A percentile compares a stretch with the other conserved stretches of the same genome.
These are phyloP conservation scores for Pteronotus mesoamericanus DNA, from an alignment of 2,797 vertebrate genomes.

Conservation along the genomic window DNA sequence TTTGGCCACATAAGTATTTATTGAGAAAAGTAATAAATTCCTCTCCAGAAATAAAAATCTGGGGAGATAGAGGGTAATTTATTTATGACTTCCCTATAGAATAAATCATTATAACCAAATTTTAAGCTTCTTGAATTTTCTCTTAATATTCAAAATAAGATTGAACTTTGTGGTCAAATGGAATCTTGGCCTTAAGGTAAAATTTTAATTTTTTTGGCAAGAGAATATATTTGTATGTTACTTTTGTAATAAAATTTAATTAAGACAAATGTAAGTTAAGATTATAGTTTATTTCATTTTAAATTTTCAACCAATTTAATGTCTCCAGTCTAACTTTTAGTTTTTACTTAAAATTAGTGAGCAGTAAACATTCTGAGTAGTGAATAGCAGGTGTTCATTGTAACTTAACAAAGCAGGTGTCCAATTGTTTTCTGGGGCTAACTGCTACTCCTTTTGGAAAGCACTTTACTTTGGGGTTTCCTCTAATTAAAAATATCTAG, in stretches of 20 bases:
- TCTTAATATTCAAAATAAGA: not conserved
- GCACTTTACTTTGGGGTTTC: slow-evolving; percentile 52
- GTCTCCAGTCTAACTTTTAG: not conserved
- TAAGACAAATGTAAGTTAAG: slow-evolving; percentile 9
- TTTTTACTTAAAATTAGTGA: slow-evolving; percentile 16
- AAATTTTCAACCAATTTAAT: not conserved
- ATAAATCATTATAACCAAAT: slow-evolving; percentile 22
- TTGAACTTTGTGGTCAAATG: not conserved
- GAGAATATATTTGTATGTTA: not conserved
- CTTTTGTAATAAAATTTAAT: slow-evolving; percentile 1
- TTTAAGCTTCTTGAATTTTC: not conserved
- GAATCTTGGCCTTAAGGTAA: not conserved
- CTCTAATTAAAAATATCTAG: slow-evolving; percentile 67
- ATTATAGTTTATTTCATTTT: not conserved
- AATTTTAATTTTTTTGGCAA: not conserved
- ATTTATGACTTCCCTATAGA: not conserved
- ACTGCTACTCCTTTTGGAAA: slow-evolving; percentile 61
- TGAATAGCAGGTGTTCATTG: slow-evolving; percentile 60
- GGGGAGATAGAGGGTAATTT: not conserved
- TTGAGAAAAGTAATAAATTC: not conserved
- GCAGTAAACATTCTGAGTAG: not conserved
- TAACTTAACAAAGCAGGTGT: slow-evolving; percentile 70
- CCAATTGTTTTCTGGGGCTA: slow-evolving; percentile 64
- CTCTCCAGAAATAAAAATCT: not conserved
- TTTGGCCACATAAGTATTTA: not conserved